Evolutionary conservation across 2,797 vertebrate genomes (phyloP), one percentile per base, ranked within the genome.

Genomic region (Fundulus diaphanus): DNA sequence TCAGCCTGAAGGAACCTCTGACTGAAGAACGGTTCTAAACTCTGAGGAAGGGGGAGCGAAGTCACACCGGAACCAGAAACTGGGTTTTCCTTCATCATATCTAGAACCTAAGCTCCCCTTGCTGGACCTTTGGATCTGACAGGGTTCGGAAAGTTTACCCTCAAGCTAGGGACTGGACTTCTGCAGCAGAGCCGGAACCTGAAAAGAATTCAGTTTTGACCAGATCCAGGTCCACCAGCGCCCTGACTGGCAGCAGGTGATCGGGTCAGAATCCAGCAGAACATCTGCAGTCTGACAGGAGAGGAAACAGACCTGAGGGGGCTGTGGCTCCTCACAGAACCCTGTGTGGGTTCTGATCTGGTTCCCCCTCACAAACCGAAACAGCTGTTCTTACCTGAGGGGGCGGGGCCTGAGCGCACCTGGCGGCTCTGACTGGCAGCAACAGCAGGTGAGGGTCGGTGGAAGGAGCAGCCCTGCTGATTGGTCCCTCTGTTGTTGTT

Each of bases 341-440:
- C n/a, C n/a, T n/a, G n/a, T n/a, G n/a, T n/a, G n/a, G 59, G 33
- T 63, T 63, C 59, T 31, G 33, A 37, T 11, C 33, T 24, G 20
- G 20, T 24, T 22, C 1, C 7, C 20, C 22, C 8, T 51, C 22
- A 51, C 2, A 22, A 51, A 51, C 20, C 22, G 5, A 51, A 24
- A 51, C 20, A 20, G 48, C 18, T 18, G 31, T 7, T 13, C 54
- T 79, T 77, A 84, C 82, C 84, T 84, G 80, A 77, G 40, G 81
- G 85, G 89, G 89, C 70, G 89, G 73, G 78, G 81, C 72, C 56
- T 68, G 31, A 57, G 33, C 77, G 29, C 87, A 85, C 82, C 85
- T 81, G 31, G 48, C 13, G 73, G 15, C 18, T 76, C 37, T 42
- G 51, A 76, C 5, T 77, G 71, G 11, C 77, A 82, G 76, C 59